Evolutionary conservation across 2,797 vertebrate genomes (phyloP).

Genomic region (Florisuga fusca): DNA sequence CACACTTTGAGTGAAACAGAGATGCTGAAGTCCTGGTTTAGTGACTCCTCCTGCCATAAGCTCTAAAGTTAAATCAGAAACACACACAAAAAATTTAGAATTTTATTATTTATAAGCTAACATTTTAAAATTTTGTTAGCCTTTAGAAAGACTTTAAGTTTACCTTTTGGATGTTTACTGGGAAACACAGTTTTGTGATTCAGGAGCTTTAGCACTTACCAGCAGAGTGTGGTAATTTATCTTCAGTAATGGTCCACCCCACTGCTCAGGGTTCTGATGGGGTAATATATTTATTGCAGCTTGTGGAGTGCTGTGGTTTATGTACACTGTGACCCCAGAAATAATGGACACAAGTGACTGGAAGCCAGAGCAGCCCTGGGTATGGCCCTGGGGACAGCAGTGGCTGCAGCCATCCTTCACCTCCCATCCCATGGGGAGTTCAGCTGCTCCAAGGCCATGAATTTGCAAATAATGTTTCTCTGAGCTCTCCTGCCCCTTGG

Average conservation of each 20-base stretch:
- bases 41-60: background rate
- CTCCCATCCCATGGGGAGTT: rapidly evolving
- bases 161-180: background rate
- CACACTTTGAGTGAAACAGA: background rate
- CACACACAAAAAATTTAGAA: background rate
- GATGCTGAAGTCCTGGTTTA: background rate
- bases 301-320: background rate
- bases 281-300: background rate
- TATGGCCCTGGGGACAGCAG: background rate
- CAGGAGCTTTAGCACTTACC: background rate
- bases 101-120: background rate
- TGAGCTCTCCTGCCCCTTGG: background rate
- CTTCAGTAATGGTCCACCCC: background rate
- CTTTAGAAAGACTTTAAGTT: background rate
- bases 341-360: background rate
- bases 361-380: background rate
- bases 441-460: background rate
- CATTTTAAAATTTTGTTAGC: background rate
- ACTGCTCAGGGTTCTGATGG: background rate
- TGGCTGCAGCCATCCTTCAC: background rate
- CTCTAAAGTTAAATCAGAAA: background rate
- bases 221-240: background rate
- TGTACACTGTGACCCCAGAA: background rate
- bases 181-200: background rate
- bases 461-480: background rate